Conservation (phyloP, 2,797 vertebrate genomes). For the Hoplostethus atlanticus region DNA sequence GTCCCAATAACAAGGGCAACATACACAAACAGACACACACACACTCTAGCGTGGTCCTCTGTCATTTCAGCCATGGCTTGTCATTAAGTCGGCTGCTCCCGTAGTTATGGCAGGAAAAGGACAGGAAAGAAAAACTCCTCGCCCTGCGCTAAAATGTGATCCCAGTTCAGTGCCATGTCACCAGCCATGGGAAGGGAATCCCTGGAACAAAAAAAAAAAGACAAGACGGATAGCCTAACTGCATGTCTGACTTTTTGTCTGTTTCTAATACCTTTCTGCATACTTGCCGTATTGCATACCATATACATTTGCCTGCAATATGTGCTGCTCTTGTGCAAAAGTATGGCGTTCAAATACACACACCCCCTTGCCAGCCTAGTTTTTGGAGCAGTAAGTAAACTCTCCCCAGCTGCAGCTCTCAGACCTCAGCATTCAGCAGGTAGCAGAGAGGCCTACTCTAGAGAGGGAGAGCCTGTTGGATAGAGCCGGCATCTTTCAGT, state of each 20-base stretch:
- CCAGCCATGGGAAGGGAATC: constrained; percentile 37
- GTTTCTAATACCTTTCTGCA: constrained; percentile 34
- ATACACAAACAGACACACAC: constrained; percentile 40
- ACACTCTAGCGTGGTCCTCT: constrained; percentile 20
- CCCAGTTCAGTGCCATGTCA: constrained; percentile 35
- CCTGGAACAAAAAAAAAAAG: constrained; percentile 15
- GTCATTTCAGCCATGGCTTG: constrained; percentile 55
- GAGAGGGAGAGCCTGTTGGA: background rate
- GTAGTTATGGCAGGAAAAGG: constrained; percentile 51
- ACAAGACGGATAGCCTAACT: constrained; percentile 23
- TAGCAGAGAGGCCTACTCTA: constrained; percentile 33
- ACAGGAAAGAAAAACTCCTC: constrained; percentile 51
- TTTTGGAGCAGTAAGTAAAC: constrained; percentile 59
- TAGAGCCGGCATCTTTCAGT: constrained; percentile 25
- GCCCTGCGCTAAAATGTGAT: constrained; percentile 16
- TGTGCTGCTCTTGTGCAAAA: constrained; percentile 39
- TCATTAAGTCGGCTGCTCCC: constrained; percentile 50
- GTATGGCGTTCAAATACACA: constrained; percentile 38
- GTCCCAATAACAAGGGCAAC: constrained; percentile 30
- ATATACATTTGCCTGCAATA: constrained; percentile 48
- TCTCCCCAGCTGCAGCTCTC: constrained; percentile 63
- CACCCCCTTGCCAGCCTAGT: constrained; percentile 35
- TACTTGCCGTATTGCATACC: constrained; percentile 17
- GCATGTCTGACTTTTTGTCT: constrained; percentile 1
- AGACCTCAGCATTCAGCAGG: constrained; percentile 38